These are phyloP conservation scores for Colletes collaris DNA, from an alignment of 2,888 invertebrate genomes.

Conservation along the genomic window DNA sequence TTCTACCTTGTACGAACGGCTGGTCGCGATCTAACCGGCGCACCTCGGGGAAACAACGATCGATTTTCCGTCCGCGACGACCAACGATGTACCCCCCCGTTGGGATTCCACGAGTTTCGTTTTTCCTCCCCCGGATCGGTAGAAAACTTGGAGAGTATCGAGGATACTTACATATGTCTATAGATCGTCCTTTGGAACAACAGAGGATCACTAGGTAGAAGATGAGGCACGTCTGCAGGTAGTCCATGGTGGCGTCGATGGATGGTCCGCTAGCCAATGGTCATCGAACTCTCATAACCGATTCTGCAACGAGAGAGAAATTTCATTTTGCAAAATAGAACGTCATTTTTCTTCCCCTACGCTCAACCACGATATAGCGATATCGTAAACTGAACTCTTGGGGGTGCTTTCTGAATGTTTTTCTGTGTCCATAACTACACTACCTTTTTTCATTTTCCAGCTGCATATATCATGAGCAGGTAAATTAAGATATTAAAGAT, in stretches of 20 bases:
- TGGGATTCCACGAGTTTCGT: too few species aligned
- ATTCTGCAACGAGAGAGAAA: constrained; percentile 69
- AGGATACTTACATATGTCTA: constrained; percentile 81
- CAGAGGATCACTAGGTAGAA: constrained; percentile 77
- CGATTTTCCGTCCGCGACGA: constrained; percentile 55
- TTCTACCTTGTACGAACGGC: constrained; percentile 38
- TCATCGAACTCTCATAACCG: constrained; percentile 82
- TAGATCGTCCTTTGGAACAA: constrained; percentile 76
- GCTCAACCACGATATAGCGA: too few species aligned
- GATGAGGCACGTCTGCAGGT: constrained; percentile 78
- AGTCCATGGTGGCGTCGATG: constrained; percentile 77
- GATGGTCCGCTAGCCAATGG: constrained; percentile 75
- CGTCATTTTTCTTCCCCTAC: too few species aligned
- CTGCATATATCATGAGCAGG: too few species aligned
- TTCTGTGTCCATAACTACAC: too few species aligned
- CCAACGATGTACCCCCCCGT: constrained; percentile 14
- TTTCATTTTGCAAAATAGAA: too few species aligned
- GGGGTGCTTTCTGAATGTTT: too few species aligned
- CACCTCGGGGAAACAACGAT: constrained; percentile 35
- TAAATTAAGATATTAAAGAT: too few species aligned
- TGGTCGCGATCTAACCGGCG: background rate
- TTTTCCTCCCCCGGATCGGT: too few species aligned
- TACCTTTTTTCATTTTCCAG: too few species aligned
- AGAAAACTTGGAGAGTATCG: too few species aligned
- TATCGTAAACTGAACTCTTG: too few species aligned